phyloP scores from a whole-genome alignment of 2,113 vertebrate species.

The Tragulus kanchil region DNA sequence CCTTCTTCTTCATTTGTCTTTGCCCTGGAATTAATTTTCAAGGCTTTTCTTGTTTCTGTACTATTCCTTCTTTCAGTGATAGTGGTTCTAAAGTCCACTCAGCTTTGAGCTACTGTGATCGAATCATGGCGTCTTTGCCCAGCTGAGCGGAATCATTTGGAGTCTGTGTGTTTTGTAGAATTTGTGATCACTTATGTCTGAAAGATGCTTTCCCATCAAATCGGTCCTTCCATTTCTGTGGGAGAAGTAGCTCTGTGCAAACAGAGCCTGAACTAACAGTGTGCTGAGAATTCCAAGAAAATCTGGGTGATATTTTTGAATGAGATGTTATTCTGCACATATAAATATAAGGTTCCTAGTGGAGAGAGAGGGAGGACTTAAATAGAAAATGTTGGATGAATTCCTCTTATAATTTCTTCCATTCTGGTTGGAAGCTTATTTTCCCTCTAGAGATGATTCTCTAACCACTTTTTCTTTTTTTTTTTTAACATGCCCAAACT shows the following conservation, averaged over 20 bases:
- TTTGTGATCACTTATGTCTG: not conserved
- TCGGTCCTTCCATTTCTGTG: slow-evolving; percentile 38
- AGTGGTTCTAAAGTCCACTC: not conserved
- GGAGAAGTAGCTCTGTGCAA: slow-evolving; percentile 30
- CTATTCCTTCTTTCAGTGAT: not conserved
- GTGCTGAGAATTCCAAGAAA: slow-evolving; percentile 67
- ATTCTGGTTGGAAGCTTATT: slow-evolving; percentile 48
- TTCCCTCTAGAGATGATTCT: slow-evolving; percentile 45
- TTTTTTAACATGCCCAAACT: not conserved
- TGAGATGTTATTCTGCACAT: slow-evolving; percentile 62
- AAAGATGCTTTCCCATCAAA: slow-evolving; percentile 29
- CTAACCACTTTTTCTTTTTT: slow-evolving; percentile 4
- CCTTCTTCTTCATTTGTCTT: not conserved
- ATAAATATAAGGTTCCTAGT: slow-evolving; percentile 67
- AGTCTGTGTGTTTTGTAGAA: not conserved
- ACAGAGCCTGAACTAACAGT: slow-evolving; percentile 31
- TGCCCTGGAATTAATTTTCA: slow-evolving; percentile 11
- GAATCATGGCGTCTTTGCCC: not conserved
- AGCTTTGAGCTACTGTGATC: not conserved
- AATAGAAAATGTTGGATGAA: slow-evolving; percentile 64
- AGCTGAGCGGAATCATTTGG: not conserved
- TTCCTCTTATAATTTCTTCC: slow-evolving; percentile 62
- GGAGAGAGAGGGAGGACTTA: slow-evolving; percentile 50
- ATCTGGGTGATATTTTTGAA: slow-evolving; percentile 67
- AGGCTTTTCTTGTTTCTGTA: not conserved